Evolutionary conservation across 2,113 vertebrate species (phyloP), one percentile per base, ranked within the genome.

Genomic region (Paralichthys olivaceus): DNA sequence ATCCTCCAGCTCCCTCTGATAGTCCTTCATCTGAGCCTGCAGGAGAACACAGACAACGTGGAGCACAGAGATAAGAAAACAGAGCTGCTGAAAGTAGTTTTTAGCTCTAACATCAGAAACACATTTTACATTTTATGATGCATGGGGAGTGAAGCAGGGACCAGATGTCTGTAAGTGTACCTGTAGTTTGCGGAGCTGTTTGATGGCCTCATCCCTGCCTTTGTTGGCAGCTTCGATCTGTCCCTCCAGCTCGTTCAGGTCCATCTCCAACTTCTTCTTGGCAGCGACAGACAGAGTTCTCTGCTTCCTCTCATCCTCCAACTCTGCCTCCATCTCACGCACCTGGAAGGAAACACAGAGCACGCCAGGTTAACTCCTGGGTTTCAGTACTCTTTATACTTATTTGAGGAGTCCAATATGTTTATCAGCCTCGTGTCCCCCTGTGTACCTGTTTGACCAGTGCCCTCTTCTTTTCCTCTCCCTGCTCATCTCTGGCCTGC

Each of bases 201-300:
- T 99, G 86, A 99, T 94, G n/a, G 97, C 97, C 63, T 99, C 98
- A 0, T 99, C 98, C 8, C 98, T 90, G 60, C 95, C 96, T 87
- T 99, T 99, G 92, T 97, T 98, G 2, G 97, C 95, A 0, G 96
- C 95, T 84, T 99, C 97, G 0, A 97, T 97, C 86, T 99, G 98
- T 22, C 96, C 95, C 86, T 99, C 98, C 54, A 99, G 90, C 84
- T 99, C 97, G 22, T 96, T 98, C 72, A 99, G 91, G 84, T 99
- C 97, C 94, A 98, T 96, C 91, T 99, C 98, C 95, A 99, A 93
- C 70, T 99, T 99, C 94, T 99, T 99, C 93, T 96, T 99, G 22
- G 96, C 91, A 0, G 96, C 96, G 12, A 97, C 94, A 2, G 98
- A 96, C 57, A 99, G 92, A 5, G 96, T 96, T 37, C 96, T 94